Evolutionary conservation across 2,113 vertebrate genomes (phyloP), one percentile per base, ranked within the genome.

Genomic region (Hyla sarda): DNA sequence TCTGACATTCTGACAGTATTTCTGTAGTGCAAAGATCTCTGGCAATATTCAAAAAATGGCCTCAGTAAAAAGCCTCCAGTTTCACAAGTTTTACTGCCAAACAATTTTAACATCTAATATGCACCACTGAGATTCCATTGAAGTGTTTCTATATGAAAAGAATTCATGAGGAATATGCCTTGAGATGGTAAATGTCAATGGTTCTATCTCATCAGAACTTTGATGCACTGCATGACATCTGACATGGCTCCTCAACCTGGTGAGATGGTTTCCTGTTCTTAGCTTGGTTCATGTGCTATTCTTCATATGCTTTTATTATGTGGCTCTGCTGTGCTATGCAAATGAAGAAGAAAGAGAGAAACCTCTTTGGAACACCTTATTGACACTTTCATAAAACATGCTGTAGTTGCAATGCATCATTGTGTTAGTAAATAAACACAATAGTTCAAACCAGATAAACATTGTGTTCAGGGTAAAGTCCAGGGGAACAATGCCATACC

Each of bases 131-230:
- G 14, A 21, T 30, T 30, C 30, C 74, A 77, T 50, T 19, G 74
- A 77, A 52, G 47, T 77, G 32, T 77, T 77, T 16, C 25, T 54
- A 16, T 54, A 32, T 52, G 17, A 54, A 30, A 52, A 32, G 25
- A 25, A 77, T 77, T 77, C 28, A 25, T 54, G n/a, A 77, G 16
- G 74, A 32, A 32, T 12, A 6, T 54, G n/a, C 48, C 23, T 50
- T 54, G 25, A 32, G 16, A 77, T 54, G 74, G 74, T 54, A 77
- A 77, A 77, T 77, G 74, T 77, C 74, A 77, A 32, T 77, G 47
- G 11, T 32, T 77, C 25, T 32, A 77, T 50, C 28, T 77, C 74
- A 54, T 77, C 74, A 77, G 48, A 77, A 16, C 47, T 52, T 28
- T 50, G 48, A 77, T 30, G 28, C 48, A 52, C 50, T 21, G 47